phyloP scores from a whole-genome alignment of 2,888 invertebrate genomes.

The Agrilus cyanescens region DNA sequence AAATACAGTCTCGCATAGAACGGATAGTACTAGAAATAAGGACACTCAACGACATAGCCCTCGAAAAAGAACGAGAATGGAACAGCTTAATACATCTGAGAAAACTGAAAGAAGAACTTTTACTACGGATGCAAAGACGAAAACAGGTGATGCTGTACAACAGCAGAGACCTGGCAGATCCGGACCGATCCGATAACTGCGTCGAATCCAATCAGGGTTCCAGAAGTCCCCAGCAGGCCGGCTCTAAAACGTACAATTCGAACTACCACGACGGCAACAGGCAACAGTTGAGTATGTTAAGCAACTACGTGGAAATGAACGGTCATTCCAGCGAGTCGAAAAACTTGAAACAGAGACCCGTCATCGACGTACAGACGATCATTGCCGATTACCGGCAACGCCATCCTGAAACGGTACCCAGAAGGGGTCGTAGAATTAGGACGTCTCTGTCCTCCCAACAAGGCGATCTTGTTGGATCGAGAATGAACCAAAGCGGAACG shows the following conservation, averaged over 20 bases:
- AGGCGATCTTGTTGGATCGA: constrained; percentile 16
- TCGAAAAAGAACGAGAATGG: constrained; percentile 77
- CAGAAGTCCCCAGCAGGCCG: constrained; percentile 12
- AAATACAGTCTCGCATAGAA: constrained; percentile 51
- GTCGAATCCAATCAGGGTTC: constrained; percentile 12
- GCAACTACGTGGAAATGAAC: constrained; percentile 33
- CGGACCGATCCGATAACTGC: constrained; percentile 14
- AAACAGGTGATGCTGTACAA: constrained; percentile 45
- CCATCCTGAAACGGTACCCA: constrained; percentile 61
- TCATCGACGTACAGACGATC: constrained; percentile 72
- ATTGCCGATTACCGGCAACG: constrained; percentile 69
- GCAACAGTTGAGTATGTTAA: constrained; percentile 7
- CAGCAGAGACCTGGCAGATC: constrained; percentile 15
- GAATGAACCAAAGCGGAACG: constrained; percentile 26
- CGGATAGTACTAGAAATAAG: constrained; percentile 55
- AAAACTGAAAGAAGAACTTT: constrained; percentile 73
- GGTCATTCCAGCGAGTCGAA: constrained; percentile 46
- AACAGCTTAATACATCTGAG: constrained; percentile 71
- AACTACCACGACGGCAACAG: constrained; percentile 3
- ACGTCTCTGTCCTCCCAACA: constrained; percentile 34
- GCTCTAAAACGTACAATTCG: constrained; percentile 8
- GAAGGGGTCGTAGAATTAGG: constrained; percentile 53
- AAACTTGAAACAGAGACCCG: constrained; percentile 55
- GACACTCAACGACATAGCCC: constrained; percentile 59
- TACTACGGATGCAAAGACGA: constrained; percentile 56